phyloP scores from a whole-genome alignment of 2,797 vertebrate species.

The Eulemur albifrons region DNA sequence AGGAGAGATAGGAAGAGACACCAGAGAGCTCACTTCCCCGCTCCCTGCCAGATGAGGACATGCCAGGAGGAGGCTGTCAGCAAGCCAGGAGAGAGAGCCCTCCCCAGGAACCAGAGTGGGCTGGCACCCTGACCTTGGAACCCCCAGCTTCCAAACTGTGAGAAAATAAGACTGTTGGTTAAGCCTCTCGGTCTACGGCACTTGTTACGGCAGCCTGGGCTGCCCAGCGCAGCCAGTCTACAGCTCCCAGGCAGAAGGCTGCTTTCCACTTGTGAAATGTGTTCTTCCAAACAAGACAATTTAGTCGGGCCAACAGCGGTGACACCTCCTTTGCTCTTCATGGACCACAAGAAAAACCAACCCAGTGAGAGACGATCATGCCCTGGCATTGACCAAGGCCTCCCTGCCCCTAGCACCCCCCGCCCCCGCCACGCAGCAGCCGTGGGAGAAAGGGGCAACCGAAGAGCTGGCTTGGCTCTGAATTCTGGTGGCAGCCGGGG shows the following conservation, averaged over 20 bases:
- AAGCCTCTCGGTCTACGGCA: not conserved
- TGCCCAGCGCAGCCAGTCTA: too few relatives aligned
- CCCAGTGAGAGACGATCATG: not conserved
- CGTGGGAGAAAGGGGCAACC: not conserved
- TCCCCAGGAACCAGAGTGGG: too few relatives aligned
- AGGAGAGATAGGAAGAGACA: not conserved
- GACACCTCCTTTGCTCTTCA: not conserved
- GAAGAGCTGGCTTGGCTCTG: not conserved
- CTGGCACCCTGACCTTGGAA: not conserved
- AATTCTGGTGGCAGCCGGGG: not conserved
- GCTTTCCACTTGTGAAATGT: not conserved
- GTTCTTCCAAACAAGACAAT: not conserved
- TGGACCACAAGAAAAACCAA: not conserved
- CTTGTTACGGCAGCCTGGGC: fast-evolving
- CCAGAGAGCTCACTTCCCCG: not conserved
- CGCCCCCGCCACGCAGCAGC: not conserved
- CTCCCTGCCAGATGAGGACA: not conserved
- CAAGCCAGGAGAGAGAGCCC: not conserved
- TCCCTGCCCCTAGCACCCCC: not conserved
- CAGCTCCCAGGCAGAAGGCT: not conserved
- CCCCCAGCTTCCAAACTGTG: not conserved
- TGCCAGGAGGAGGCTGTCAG: not conserved
- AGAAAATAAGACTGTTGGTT: not conserved
- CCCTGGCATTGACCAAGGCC: not conserved
- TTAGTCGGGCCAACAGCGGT: not conserved